phyloP scores from a whole-genome alignment of 1,140 invertebrate genomes.

The Megathymus violae region DNA sequence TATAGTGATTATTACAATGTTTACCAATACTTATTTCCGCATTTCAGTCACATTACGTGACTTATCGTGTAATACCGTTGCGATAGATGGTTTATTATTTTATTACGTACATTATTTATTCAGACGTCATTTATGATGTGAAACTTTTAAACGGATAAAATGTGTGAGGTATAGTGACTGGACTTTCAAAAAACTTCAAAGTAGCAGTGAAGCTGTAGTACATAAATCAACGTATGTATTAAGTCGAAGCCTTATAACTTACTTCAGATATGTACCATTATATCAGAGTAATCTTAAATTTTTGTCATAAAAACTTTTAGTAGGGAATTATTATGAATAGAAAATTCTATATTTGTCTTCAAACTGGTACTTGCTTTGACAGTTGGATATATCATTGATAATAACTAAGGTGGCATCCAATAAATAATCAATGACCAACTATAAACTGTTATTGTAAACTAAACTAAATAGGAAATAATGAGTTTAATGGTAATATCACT shows the following conservation, averaged over 20 bases:
- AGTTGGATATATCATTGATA: no score
- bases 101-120: slow-evolving; percentile 19
- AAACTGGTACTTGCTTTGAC: no score
- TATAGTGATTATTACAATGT: slow-evolving; percentile 18
- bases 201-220: slow-evolving; percentile 6
- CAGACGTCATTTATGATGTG: slow-evolving; percentile 30
- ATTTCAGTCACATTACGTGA: slow-evolving; percentile 24
- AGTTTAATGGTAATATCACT: no score
- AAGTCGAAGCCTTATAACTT: slow-evolving; percentile 2
- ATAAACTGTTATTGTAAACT: no score
- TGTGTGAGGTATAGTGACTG: slow-evolving; percentile 20
- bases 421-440: no score
- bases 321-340: no score
- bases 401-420: no score
- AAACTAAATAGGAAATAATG: no score
- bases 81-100: slow-evolving; percentile 23
- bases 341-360: no score
- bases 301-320: no score
- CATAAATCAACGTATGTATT: slow-evolving; percentile 19
- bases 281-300: no score
- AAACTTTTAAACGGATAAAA: slow-evolving; percentile 14
- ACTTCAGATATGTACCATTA: neutral
- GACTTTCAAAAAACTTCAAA: slow-evolving; percentile 7
- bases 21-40: slow-evolving; percentile 28
- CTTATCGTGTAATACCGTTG: slow-evolving; percentile 19